Base-by-base conservation (phyloP, 2,113 vertebrate species). In the Microcebus lehilahytsara region DNA sequence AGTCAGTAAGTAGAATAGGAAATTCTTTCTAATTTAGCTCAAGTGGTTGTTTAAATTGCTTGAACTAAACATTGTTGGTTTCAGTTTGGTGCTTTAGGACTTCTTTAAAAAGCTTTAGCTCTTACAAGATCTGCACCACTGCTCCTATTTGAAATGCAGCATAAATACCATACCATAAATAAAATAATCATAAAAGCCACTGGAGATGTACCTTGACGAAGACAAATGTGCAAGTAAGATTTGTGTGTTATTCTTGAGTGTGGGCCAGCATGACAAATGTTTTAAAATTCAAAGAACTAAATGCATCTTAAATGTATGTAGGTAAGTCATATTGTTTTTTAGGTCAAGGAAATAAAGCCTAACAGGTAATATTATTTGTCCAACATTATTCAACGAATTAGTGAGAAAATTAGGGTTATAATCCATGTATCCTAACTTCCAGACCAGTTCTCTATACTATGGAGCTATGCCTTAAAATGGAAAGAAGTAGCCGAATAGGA, bases 211-310 rank as follows among this genome's bases (percentile, higher is more conserved):
- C 56, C 51, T 86, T 89, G 46, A 95, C 71, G 51, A 88, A 84
- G 37, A 92, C 51, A 85, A 81, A 92, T 49, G 7, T 79, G 20
- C 40, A 75, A 78, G 56, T 79, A 87, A 89, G 19, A 87, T 46
- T 27, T 58, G 14, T 49, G 30, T 66, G 87, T 58, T 58, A 40
- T 46, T 91, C 80, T 92, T 96, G 77, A 83, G 16, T 53, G 37
- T 92, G 53, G 22, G 22, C 74, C 53, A 85, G 30, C 40, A 91
- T 13, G 14, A 95, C 5, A 75, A 51, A 56, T 51, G 74, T 93
- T 89, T 81, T 27, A 78, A 77, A 97, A 92, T 86, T 83, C 74
- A 72, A 77, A 91, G 49, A 90, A 27, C 69, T 79, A 22, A 95
- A 46, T 75, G 11, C 34, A 81, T 77, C 42, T 88, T 71, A 77